Base-by-base conservation (phyloP, 2,888 invertebrate genomes). In the Ophonus ardosiacus region DNA sequence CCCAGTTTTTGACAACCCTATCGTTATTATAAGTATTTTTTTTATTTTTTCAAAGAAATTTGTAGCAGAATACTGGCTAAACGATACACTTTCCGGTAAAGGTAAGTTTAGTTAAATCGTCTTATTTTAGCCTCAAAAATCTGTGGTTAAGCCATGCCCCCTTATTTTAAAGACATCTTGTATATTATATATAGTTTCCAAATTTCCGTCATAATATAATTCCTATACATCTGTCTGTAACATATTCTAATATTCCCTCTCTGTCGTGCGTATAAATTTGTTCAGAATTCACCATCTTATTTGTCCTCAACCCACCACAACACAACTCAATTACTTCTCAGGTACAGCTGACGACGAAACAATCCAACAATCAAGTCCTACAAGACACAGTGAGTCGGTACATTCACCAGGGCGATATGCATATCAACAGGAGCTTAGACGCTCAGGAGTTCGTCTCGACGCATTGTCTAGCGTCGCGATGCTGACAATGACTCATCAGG, bases 381-480 rank as follows among this genome's bases (percentile, higher is more conserved):
- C 43, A 51, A 51, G 43, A 51, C 43, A 51, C 57, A n/a, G 57
- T 15, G 31, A 31, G 43, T 13, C 43, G 43, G 10, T 13, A 51
- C 43, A 51, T 51, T 13, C 43, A 51, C 31, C 31, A 31, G 31
- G 43, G 43, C 43, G 59, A 82, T 82, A 82, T 82, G 82, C 82
- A 82, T 82, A 82, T 82, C 71, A 82, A 82, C 71, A 68, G 82
- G 18, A 76, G 76, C 51, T 56, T 21, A 56, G 57, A 82, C 82
- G 71, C 38, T 81, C 63, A 51, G 18, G 59, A 31, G 15, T 38
- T 63, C 63, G 63, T 63, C 63, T 18, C 63, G 63, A 18, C 38
- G 24, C 38, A 65, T 80, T 61, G 63, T 68, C 24, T 51, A 8
- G 43, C 43, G 43, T 51, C 43, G 43, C 43, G 43, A 13, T 51